Evolutionary conservation across 1,140 invertebrate species (phyloP), one percentile per base, ranked within the genome.

Genomic region (Pseudomyrmex cubaensis): DNA sequence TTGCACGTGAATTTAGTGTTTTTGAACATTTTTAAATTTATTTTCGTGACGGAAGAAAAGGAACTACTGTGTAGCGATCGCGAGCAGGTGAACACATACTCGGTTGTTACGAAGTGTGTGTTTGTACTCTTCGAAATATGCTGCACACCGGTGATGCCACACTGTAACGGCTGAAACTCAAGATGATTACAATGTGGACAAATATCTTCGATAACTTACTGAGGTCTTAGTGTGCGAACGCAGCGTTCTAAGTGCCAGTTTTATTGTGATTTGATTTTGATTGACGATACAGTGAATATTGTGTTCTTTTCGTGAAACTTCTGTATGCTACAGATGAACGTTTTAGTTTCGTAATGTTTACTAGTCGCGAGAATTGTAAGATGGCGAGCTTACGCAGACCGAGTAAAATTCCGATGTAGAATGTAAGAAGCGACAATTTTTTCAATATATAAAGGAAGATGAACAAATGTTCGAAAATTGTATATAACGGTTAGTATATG

Each of bases 1-100:
- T 83, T 93, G 93, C 82, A 85, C 88, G 64, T 89, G 67, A 87
- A 84, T 44, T 35, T 76, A 64, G 64, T 10, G 17, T 25, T 35
- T 35, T 35, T 35, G 35, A 1, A 13, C 10, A 15, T 9, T 54
- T 46, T 20, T 12, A 17, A 44, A 72, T 86, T 80, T 4, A 56
- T 82, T 22, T 59, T 50, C 9, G 8, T 35, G 46, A 50, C 52
- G 59, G 70, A 57, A 80, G 10, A 78, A 35, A 35, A 35, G 5
- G 5, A 35, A 35, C 35, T 35, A 35, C 35, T 35, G 35, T 35
- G 35, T 35, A 35, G 35, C 35, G 5, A 35, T 35, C 35, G 35
- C 35, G 35, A 35, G 35, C 35, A 35, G 35, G 35, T 35, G 35
- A 35, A 35, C 35, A 35, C 35, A 46, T 12, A 59, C 20, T 46